phyloP scores from a whole-genome alignment of 1,140 invertebrate species.

The Camponotus pennsylvanicus region DNA sequence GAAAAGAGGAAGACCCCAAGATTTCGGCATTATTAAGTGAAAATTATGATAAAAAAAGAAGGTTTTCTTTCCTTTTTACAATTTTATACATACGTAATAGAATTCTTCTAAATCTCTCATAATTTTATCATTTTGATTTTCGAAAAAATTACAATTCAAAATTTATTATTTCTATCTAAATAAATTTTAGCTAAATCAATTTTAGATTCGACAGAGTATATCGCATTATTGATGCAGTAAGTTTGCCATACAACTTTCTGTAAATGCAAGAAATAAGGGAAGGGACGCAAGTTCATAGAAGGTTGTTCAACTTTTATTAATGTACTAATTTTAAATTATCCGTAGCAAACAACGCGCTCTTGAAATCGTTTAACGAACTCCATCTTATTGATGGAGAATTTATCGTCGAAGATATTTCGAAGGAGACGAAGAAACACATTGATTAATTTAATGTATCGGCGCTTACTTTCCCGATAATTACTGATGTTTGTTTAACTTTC shows the following conservation, averaged over 20 bases:
- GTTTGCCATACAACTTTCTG: conserved; percentile 21
- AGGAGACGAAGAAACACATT: conserved; percentile 24
- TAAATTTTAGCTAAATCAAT: background rate
- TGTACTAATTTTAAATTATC: conserved; percentile 19
- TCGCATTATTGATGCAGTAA: background rate
- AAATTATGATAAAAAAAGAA: background rate
- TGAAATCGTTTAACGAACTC: background rate
- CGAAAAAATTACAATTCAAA: background rate
- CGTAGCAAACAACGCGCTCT: background rate
- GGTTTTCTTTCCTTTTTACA: background rate
- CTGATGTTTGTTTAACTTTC: conserved; percentile 73
- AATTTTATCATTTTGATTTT: background rate
- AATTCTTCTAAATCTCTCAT: background rate
- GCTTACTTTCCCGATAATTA: conserved; percentile 65
- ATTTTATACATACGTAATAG: background rate
- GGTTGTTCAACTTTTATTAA: conserved; percentile 15
- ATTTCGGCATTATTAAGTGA: background rate
- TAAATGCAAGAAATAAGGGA: background rate
- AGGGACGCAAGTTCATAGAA: background rate
- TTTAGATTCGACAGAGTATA: background rate
- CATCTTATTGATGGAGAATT: background rate
- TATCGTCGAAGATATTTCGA: background rate
- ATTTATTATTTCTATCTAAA: background rate
- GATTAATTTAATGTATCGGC: conserved; percentile 50
- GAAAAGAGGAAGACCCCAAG: background rate